Evolutionary conservation across 2,113 vertebrate species (phyloP).

Genomic region (Pogonocichla stellata): DNA sequence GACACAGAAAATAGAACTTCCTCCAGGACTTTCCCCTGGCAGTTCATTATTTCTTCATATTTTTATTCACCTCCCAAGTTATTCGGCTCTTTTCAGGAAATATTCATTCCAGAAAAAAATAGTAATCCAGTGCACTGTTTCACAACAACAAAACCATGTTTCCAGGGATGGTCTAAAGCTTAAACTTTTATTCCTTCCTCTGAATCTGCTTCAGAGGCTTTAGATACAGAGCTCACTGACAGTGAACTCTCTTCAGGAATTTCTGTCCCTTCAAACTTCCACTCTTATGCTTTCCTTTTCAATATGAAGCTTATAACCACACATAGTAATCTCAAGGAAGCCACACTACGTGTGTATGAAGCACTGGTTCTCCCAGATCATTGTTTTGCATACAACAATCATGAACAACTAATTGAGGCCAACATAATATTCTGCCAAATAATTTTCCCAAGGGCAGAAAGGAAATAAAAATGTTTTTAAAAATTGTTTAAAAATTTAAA

Average conservation of each 20-base stretch:
- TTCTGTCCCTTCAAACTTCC: not conserved
- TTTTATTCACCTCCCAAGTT: not conserved
- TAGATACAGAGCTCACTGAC: not conserved
- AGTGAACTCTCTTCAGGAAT: not conserved
- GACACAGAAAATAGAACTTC: not conserved
- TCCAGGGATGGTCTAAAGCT: not conserved
- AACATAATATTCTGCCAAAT: not conserved
- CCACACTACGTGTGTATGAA: not conserved
- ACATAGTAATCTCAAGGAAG: not conserved
- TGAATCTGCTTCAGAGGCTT: not conserved
- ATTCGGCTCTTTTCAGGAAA: not conserved
- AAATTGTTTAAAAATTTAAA: not conserved
- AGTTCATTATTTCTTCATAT: not conserved
- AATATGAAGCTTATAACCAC: not conserved
- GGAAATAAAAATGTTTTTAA: not conserved
- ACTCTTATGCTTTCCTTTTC: not conserved
- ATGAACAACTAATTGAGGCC: not conserved
- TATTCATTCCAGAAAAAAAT: not conserved
- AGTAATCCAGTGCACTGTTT: not conserved
- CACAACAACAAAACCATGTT: not conserved
- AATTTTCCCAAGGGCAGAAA: not conserved
- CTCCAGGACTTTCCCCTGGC: not conserved
- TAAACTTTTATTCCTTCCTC: not conserved
- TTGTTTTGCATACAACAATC: not conserved
- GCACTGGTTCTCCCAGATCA: not conserved